phyloP scores from a whole-genome alignment of 2,797 vertebrate species.

The Gymnodraco acuticeps region DNA sequence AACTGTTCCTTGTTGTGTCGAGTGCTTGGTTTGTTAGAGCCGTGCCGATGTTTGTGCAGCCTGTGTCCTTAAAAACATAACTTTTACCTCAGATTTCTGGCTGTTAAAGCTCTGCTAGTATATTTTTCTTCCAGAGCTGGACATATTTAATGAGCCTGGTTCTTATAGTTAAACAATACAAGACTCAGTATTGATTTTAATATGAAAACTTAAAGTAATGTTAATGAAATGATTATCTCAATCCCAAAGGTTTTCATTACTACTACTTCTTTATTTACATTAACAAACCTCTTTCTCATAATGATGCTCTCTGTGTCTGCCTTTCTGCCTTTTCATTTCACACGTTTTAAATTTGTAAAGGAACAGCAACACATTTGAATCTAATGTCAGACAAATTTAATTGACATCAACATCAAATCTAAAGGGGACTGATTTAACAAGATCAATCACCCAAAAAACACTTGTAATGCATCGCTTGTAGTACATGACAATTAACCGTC shows the following conservation, averaged over 20 bases:
- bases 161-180: not conserved
- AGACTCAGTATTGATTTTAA: not conserved
- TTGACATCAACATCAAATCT: slow-evolving; percentile 2
- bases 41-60: slow-evolving; percentile 11
- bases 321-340: not conserved
- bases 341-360: not conserved
- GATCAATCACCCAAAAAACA: not conserved
- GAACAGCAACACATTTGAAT: not conserved
- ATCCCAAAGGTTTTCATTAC: not conserved
- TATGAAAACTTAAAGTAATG: slow-evolving; percentile 1
- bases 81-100: not conserved
- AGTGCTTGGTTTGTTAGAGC: slow-evolving; percentile 13
- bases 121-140: not conserved
- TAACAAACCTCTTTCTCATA: not conserved
- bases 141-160: not conserved
- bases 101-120: not conserved
- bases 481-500: not conserved
- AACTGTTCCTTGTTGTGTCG: slow-evolving; percentile 28
- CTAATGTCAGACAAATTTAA: not conserved
- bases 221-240: not conserved
- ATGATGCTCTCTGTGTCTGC: not conserved
- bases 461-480: not conserved
- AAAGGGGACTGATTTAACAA: not conserved
- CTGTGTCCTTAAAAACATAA: slow-evolving; percentile 22
- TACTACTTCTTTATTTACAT: not conserved